Conservation (phyloP, 2,797 vertebrate species). For the Bovichtus variegatus region DNA sequence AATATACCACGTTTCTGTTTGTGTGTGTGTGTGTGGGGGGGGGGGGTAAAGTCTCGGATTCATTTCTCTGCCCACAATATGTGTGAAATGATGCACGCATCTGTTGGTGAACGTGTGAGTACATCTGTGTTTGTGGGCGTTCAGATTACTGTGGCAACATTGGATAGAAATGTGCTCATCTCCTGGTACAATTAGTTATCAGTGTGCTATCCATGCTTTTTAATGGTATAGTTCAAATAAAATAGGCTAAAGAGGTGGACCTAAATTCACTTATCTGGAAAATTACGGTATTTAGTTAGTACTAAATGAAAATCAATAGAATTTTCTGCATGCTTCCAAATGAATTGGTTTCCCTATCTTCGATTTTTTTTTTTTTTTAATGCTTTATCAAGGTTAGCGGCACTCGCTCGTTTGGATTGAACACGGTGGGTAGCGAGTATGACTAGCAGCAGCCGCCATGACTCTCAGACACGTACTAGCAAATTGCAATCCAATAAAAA, state of each 20-base stretch:
- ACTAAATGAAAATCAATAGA: conserved; percentile 39
- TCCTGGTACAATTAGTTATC: conserved; percentile 17
- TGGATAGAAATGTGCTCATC: not conserved
- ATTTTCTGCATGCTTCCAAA: conserved; percentile 25
- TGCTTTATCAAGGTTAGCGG: not conserved
- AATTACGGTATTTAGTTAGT: conserved; percentile 13
- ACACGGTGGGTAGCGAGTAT: not conserved
- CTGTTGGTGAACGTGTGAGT: conserved; percentile 8
- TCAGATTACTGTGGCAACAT: not conserved
- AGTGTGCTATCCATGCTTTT: not conserved
- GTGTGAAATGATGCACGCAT: conserved; percentile 18
- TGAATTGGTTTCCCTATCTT: conserved; percentile 16
- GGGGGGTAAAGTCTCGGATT: conserved; percentile 8
- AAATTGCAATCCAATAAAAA: not conserved
- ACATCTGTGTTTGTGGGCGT: conserved; percentile 22
- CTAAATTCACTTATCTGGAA: conserved; percentile 26
- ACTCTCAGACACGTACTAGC: not conserved
- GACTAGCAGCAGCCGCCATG: not conserved
- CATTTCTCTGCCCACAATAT: conserved; percentile 22
- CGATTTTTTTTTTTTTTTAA: not conserved
- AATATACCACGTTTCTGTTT: not conserved
- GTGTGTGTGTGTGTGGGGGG: too few species aligned
- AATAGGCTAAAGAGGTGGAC: not conserved
- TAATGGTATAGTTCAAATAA: not conserved
- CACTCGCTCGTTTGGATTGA: too few species aligned